A percentile compares a stretch with the other conserved stretches of the same genome.
These are phyloP conservation scores for Psephotus haematonotus DNA, from an alignment of 2,113 vertebrate genomes.

Conservation along the genomic window DNA sequence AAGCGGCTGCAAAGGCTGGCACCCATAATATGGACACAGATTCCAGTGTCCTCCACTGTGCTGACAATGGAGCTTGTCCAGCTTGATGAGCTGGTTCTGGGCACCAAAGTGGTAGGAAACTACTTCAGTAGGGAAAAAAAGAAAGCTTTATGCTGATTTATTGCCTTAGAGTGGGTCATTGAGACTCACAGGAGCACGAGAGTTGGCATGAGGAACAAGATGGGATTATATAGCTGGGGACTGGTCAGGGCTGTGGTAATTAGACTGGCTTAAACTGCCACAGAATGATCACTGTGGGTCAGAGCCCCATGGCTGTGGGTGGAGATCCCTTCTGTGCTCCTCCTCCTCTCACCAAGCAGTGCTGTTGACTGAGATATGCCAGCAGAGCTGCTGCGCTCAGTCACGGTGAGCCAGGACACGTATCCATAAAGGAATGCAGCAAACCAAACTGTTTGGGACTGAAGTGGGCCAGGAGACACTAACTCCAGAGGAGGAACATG, in stretches of 20 bases:
- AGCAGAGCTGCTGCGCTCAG: neutral
- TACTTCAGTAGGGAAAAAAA: neutral
- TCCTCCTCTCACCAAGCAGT: neutral
- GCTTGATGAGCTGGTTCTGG: neutral
- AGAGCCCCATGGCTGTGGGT: neutral
- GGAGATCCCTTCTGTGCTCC: neutral
- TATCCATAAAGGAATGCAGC: neutral
- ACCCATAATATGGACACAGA: neutral
- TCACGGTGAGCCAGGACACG: neutral
- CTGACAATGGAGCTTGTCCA: neutral
- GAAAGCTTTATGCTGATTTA: neutral
- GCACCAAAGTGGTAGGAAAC: neutral
- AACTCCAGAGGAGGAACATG: neutral
- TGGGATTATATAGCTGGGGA: neutral
- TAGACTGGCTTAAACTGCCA: neutral
- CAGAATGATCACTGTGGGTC: neutral
- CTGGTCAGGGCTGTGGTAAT: neutral
- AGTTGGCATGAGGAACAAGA: neutral
- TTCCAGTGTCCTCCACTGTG: neutral
- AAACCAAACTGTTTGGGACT: neutral
- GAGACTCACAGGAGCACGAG: neutral
- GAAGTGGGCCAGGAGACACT: neutral
- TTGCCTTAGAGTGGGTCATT: neutral
- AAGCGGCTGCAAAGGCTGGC: neutral
- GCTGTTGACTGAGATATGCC: accelerated